A percentile compares a stretch with the other conserved stretches of the same genome.
Evolutionary conservation across 2,888 invertebrate species (phyloP).

Genomic region (Nematopogon swammerdamellus): DNA sequence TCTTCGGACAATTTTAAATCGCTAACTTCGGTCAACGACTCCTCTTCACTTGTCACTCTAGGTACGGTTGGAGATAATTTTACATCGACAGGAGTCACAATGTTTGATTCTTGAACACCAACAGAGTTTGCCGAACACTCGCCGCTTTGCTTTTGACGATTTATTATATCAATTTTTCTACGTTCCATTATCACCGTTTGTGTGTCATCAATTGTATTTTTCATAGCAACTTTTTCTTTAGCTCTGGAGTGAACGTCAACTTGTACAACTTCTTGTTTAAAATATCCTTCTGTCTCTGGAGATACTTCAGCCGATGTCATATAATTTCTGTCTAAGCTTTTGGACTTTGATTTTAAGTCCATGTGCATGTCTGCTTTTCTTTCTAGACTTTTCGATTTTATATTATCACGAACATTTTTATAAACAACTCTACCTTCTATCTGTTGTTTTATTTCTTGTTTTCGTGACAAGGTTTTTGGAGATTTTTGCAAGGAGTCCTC

Average conservation of each 20-base stretch:
- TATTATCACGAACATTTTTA: conserved; percentile 47
- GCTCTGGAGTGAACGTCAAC: conserved; percentile 44
- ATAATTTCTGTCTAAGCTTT: conserved; percentile 66
- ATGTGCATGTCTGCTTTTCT: conserved; percentile 59
- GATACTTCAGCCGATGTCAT: conserved; percentile 35
- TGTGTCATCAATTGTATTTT: conserved; percentile 37
- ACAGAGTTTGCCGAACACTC: conserved; percentile 13
- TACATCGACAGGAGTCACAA: conserved; percentile 19
- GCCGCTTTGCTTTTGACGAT: conserved; percentile 44
- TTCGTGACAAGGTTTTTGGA: conserved; percentile 56
- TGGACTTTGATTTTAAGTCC: conserved; percentile 58
- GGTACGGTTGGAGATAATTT: conserved; percentile 43
- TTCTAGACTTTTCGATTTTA: conserved; percentile 67
- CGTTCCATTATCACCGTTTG: conserved; percentile 61
- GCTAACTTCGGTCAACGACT: conserved; percentile 65
- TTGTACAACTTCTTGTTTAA: conserved; percentile 46
- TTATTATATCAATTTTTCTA: conserved; percentile 59
- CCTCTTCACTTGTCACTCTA: conserved; percentile 62
- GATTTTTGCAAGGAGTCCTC: conserved; percentile 52
- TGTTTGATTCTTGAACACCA: not conserved
- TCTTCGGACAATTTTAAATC: conserved; percentile 56
- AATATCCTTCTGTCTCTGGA: conserved; percentile 41
- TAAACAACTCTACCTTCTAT: conserved; percentile 63
- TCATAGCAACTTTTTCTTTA: conserved; percentile 18
- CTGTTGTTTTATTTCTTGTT: conserved; percentile 60